Conservation (phyloP, 1,140 invertebrate species). For the Phortica variegata region DNA sequence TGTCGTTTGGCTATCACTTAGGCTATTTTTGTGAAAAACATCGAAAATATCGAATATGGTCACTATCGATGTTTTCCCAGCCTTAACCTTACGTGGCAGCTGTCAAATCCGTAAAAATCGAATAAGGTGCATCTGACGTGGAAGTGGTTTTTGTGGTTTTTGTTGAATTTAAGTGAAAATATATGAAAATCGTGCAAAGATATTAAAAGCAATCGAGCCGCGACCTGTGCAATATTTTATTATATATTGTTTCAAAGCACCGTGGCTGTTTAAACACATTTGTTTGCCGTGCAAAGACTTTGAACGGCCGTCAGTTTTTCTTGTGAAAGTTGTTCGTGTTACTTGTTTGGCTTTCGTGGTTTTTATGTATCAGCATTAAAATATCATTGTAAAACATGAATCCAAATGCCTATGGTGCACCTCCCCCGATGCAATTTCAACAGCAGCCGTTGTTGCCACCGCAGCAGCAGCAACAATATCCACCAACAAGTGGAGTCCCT, state of each 20-base stretch:
- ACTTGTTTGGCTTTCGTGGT: neutral
- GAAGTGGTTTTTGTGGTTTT: slow-evolving; percentile 43
- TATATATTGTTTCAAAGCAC: slow-evolving; percentile 6
- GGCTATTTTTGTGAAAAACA: too few relatives aligned
- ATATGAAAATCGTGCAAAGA: slow-evolving; percentile 16
- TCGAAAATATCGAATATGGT: too few relatives aligned
- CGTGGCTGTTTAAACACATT: neutral
- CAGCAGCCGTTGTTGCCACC: slow-evolving; percentile 16
- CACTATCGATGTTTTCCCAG: too few relatives aligned
- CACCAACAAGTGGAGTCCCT: slow-evolving; percentile 7
- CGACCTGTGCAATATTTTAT: slow-evolving; percentile 2
- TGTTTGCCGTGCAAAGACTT: slow-evolving; percentile 22
- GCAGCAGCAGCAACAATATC: slow-evolving; percentile 33
- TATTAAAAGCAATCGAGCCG: slow-evolving; percentile 6
- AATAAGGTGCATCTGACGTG: slow-evolving; percentile 50
- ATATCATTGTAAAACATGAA: slow-evolving; percentile 29
- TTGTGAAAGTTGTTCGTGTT: slow-evolving; percentile 36
- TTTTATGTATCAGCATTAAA: slow-evolving; percentile 22
- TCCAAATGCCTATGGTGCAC: slow-evolving; percentile 42
- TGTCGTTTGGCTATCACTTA: too few relatives aligned
- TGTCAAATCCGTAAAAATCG: slow-evolving; percentile 45
- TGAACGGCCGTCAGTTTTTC: slow-evolving; percentile 26
- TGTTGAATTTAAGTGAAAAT: slow-evolving; percentile 28
- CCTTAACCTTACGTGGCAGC: slow-evolving; percentile 47
- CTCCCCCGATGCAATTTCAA: slow-evolving; percentile 40